A percentile compares a stretch with the other conserved stretches of the same genome.
phyloP scores from a whole-genome alignment of 2,888 invertebrate genomes.

The Scrobipalpa atriplicella region DNA sequence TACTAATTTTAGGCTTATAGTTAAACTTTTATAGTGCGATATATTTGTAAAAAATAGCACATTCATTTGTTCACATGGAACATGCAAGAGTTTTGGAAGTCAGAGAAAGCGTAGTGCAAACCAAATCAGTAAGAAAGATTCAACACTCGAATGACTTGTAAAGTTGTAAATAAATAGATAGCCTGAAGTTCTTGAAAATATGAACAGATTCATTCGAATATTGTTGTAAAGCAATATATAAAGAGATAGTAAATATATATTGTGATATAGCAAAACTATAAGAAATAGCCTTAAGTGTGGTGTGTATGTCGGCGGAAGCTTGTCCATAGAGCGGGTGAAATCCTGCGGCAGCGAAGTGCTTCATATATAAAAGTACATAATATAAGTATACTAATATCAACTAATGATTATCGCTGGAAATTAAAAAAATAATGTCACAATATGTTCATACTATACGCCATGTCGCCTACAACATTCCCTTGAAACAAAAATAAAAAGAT shows the following conservation, averaged over 20 bases:
- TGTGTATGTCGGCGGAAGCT: conserved; percentile 52
- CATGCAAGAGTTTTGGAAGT: conserved; percentile 36
- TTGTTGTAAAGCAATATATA: neutral
- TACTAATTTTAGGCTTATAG: too few species aligned
- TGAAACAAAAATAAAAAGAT: conserved; percentile 49
- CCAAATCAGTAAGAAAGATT: conserved; percentile 35
- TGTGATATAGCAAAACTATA: conserved; percentile 2
- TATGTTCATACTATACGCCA: conserved; percentile 31
- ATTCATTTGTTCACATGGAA: conserved; percentile 32
- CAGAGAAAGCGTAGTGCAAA: conserved; percentile 52
- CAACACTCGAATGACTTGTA: conserved; percentile 15
- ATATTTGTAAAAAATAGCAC: neutral
- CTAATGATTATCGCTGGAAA: conserved; percentile 39
- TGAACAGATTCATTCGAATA: conserved; percentile 7
- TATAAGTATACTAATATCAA: conserved; percentile 39
- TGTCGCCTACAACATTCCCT: conserved; percentile 61
- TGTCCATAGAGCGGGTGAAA: conserved; percentile 43
- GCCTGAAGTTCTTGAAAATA: neutral
- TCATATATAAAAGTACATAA: conserved; percentile 37
- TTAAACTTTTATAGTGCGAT: conserved; percentile 1
- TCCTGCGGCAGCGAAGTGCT: conserved; percentile 48
- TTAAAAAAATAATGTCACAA: conserved; percentile 29
- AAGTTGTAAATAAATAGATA: too few species aligned
- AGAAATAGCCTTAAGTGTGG: conserved; percentile 41
- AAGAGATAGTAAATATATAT: neutral